Conservation (phyloP, 1,140 invertebrate genomes). For the Geopemphigus sp. region DNA sequence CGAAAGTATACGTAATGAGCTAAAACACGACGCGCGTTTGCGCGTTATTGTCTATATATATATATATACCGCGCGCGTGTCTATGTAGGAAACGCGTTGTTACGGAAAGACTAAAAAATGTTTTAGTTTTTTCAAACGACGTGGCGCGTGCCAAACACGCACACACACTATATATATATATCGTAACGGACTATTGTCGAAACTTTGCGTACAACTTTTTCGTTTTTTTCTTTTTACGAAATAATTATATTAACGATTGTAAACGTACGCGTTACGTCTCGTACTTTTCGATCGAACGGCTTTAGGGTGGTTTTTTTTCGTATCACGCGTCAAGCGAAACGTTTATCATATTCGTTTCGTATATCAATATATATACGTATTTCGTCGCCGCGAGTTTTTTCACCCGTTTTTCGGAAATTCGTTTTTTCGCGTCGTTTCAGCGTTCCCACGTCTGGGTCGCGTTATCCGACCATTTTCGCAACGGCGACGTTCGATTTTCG, state of each 20-base stretch:
- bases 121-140: not conserved
- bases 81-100: slow-evolving; percentile 1
- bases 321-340: no score
- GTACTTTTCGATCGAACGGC: no score
- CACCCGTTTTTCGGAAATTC: no score
- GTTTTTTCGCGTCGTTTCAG: no score
- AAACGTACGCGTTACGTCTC: no score
- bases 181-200: slow-evolving; percentile 35
- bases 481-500: no score
- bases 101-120: slow-evolving; percentile 13
- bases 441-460: no score
- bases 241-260: not conserved
- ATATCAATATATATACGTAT: no score
- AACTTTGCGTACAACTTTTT: not conserved
- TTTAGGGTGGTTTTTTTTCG: no score
- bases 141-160: slow-evolving; percentile 45
- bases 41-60: not conserved
- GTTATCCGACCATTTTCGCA: no score
- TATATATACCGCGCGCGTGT: not conserved
- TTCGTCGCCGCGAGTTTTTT: no score
- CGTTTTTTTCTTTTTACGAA: not conserved
- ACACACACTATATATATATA: not conserved
- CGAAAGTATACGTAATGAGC: slow-evolving; percentile 14
- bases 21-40: not conserved
- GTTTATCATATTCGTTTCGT: no score